These are phyloP conservation scores for Silurus glanis DNA, from an alignment of 2,113 vertebrate genomes.

Conservation along the genomic window DNA sequence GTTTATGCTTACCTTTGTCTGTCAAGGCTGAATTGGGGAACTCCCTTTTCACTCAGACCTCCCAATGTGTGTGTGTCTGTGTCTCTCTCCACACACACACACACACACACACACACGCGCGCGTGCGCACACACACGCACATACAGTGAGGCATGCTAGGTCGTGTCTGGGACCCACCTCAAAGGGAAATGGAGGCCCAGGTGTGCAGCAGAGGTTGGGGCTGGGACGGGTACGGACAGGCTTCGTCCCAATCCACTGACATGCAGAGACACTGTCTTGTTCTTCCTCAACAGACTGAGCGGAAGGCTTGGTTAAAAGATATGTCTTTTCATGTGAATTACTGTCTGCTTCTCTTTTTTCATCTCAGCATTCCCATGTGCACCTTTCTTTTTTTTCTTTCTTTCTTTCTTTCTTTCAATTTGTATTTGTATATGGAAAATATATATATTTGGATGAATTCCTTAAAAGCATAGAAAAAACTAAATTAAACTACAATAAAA, in stretches of 20 bases:
- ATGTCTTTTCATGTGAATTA: background rate
- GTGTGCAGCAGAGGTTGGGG: constrained; percentile 47
- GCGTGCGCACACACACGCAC: constrained; percentile 15
- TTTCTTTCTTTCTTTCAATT: background rate
- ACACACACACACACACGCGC: constrained; percentile 23
- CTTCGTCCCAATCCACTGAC: constrained; percentile 43
- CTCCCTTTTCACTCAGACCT: constrained; percentile 47
- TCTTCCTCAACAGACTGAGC: background rate
- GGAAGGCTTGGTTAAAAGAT: constrained; percentile 1
- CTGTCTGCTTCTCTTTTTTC: constrained; percentile 6
- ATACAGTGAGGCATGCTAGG: constrained; percentile 36
- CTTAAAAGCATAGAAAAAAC: background rate
- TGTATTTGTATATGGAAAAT: background rate
- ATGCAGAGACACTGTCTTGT: constrained; percentile 17
- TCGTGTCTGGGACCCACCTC: constrained; percentile 50
- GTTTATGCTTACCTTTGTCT: constrained; percentile 34
- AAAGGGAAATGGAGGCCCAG: constrained; percentile 49
- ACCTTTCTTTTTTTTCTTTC: background rate
- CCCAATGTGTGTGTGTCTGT: constrained; percentile 26
- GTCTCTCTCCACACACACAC: constrained; percentile 9
- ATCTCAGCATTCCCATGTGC: background rate
- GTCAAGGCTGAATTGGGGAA: constrained; percentile 38
- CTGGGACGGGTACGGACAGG: constrained; percentile 57
- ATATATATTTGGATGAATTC: background rate
- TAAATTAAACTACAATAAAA: background rate